Conservation (phyloP, 2,888 invertebrate species). For the Subacronicta megacephala region DNA sequence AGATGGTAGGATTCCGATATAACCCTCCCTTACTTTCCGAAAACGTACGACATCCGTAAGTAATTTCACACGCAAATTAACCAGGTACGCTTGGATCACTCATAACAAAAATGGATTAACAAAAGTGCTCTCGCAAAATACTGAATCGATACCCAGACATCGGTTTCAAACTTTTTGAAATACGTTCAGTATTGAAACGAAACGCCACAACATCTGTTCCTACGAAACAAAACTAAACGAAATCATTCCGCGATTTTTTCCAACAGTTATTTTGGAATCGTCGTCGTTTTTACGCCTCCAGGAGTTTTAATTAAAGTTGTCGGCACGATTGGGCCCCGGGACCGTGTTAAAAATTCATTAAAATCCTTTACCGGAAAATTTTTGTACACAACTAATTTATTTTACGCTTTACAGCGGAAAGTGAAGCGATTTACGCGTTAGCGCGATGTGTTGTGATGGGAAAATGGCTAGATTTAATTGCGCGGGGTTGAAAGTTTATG, state of each 20-base stretch:
- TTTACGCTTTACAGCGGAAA: conserved; percentile 49
- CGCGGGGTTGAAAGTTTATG: neutral
- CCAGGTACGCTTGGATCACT: no score
- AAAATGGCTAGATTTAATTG: conserved; percentile 43
- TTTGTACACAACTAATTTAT: conserved; percentile 70
- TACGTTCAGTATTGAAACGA: conserved; percentile 16
- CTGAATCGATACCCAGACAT: conserved; percentile 4
- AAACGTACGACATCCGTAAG: no score
- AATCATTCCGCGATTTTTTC: conserved; percentile 64
- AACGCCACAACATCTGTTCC: conserved; percentile 59
- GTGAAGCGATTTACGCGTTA: conserved; percentile 48
- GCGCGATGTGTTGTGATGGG: conserved; percentile 32
- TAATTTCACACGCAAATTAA: no score
- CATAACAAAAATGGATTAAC: neutral
- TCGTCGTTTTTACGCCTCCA: conserved; percentile 73
- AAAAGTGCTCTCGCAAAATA: neutral
- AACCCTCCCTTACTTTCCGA: no score
- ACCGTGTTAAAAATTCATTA: conserved; percentile 80
- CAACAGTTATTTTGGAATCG: conserved; percentile 74
- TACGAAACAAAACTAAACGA: conserved; percentile 66
- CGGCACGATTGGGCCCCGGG: conserved; percentile 65
- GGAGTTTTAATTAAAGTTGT: conserved; percentile 83
- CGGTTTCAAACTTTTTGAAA: conserved; percentile 29
- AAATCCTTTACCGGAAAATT: conserved; percentile 69
- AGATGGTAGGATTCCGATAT: no score